Evolutionary conservation across 2,888 invertebrate species (phyloP), one percentile per base, ranked within the genome.

Genomic region (Helicoverpa assulta): DNA sequence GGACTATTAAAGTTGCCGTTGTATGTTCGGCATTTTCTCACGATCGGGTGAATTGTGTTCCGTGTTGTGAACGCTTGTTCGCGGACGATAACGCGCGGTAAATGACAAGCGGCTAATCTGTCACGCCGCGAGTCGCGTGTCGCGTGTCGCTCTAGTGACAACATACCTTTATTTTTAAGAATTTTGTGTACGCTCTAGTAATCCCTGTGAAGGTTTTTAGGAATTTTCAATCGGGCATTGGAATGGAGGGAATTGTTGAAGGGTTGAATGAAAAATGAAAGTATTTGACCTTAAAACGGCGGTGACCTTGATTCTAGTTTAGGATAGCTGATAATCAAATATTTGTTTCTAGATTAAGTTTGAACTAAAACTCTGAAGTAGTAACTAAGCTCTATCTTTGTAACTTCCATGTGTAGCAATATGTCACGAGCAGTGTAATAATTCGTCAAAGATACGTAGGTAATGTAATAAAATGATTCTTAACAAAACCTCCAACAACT

Each of bases 1-100:
- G 58, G 55, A 53, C 62, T 55, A 69, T 67, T 70, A 66, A 78
- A 78, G 53, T 53, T 67, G 53, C 54, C n/a, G 58, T 58, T 69
- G 65, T 67, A 78, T 69, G 66, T 70, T 70, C 18, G 26, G 37
- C 58, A 58, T 76, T 68, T 70, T 62, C 60, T 81, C 63, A 51
- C 81, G 66, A 72, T 64, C 61, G 29, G 10, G 50, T 29, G 70
- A 64, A 70, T 58, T 65, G 66, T 54, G 65, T 78, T 62, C 57
- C 59, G 52, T 72, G 63, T 78, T 37, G 51, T 66, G 26, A 68
- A 58, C 53, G 78, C 71, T 80, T 67, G 59, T 59, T 81, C 37
- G 68, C 66, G 54, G 66, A 64, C 61, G 67, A 78, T 70, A 76
- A 67, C 72, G 19, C 64, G 19, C 64, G 50, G 62, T 66, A 67